Base-by-base conservation (phyloP, 2,797 vertebrate species). In the Enteromius treurensis region DNA sequence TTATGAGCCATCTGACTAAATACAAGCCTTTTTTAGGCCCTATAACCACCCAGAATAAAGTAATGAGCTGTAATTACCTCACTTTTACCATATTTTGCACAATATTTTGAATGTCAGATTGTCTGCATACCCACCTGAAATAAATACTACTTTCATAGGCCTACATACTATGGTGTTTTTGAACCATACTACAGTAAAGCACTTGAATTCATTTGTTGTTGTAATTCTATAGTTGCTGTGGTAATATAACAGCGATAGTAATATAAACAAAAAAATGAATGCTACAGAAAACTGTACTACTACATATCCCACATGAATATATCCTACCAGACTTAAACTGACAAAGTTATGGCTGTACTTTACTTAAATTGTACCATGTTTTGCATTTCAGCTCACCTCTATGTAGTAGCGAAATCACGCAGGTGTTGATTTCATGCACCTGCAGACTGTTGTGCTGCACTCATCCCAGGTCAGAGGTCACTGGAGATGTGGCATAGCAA, bases 371-470 rank as follows among this genome's bases (percentile, higher is more conserved):
- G 40, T 1, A 15, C 73, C 73, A 23, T 40, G 32, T 58, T 53
- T 74, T 40, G 21, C 34, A 19, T 23, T n/a, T 55, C 19, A 17
- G 34, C 74, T 23, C 4, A 7, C 60, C 23, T 37, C 26, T 32
- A 7, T 47, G 23, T 62, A 23, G 55, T 17, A 74, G 55, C 49
- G 55, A 37, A 32, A 74, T 65, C 21, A 81, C 13, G 9, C 34
- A 47, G 34, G 49, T 58, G 32, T 62, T 71, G 17, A 80, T 65
- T 68, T 68, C 15, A 23, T 0, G 21, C 65, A 51, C 67, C 37
- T 83, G 81, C n/a, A 34, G 14, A 3, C 82, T 42, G 42, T 85
- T 84, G 75, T 88, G 86, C 90, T 92, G 91, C 91, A 89, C 87
- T n/a, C 0, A 5, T 21, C 34, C 64, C 86, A 73, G 83, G 53